Percentiles rank a stretch among this genome's conserved stretches.
Conservation (phyloP, 2,113 vertebrate genomes). For the Malurus alboscapulatus region DNA sequence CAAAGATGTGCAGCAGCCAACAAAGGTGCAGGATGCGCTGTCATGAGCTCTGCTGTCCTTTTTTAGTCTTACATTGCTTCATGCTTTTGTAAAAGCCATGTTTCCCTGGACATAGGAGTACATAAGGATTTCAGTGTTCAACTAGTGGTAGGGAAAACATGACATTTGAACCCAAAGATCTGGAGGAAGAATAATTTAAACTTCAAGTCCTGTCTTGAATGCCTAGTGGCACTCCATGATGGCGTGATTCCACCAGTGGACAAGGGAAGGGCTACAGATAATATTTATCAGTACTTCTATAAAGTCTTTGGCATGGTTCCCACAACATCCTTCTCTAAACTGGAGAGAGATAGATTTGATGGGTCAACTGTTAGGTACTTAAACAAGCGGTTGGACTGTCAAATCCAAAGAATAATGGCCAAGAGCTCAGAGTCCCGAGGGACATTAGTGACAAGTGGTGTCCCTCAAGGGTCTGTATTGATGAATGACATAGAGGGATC, state of each 20-base stretch:
- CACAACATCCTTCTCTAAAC: neutral
- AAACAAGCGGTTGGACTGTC: neutral
- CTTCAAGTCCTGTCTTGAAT: neutral
- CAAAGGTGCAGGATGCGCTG: accelerated
- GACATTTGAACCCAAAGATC: neutral
- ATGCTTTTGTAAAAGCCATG: neutral
- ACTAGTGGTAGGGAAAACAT: neutral
- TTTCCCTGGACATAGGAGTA: neutral
- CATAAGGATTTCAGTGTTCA: neutral
- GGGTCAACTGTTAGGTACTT: neutral
- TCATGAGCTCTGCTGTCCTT: neutral
- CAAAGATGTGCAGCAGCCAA: neutral
- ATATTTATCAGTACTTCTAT: neutral
- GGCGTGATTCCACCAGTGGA: neutral
- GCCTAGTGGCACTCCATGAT: neutral
- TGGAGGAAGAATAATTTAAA: neutral
- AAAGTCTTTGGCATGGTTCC: neutral
- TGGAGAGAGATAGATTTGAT: neutral
- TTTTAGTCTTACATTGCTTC: neutral
- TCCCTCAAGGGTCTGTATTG: no score
- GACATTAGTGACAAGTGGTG: neutral
- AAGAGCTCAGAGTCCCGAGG: neutral
- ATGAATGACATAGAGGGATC: neutral
- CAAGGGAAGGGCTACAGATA: neutral
- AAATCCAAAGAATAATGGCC: neutral